Conservation (phyloP, 2,888 invertebrate genomes). For the Aleiodes testaceus region DNA sequence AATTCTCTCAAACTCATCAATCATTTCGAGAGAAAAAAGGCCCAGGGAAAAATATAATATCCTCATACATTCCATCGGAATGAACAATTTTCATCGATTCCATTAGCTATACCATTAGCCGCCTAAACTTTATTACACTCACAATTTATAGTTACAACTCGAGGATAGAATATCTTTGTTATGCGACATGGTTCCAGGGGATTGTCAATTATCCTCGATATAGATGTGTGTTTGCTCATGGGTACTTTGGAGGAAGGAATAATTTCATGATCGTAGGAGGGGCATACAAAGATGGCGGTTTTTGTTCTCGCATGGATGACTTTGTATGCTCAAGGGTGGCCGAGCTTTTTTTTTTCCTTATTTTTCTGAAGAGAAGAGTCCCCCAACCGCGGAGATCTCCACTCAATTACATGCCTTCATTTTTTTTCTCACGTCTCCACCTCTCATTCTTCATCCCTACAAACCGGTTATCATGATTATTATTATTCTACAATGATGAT, state of each 20-base stretch:
- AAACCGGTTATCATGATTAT: too few species aligned
- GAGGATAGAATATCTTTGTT: conserved; percentile 46
- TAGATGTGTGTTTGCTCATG: conserved; percentile 57
- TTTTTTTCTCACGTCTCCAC: too few species aligned
- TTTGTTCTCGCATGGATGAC: conserved; percentile 47
- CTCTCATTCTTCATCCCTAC: too few species aligned
- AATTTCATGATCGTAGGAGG: too few species aligned
- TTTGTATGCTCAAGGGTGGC: conserved; percentile 54
- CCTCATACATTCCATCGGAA: conserved; percentile 26
- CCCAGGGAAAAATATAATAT: conserved; percentile 45
- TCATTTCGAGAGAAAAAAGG: conserved; percentile 6
- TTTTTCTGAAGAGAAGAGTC: too few species aligned
- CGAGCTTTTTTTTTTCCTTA: too few species aligned
- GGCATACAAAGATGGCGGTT: conserved; percentile 38
- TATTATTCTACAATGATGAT: too few species aligned
- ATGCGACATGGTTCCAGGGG: conserved; percentile 46
- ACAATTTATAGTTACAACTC: neutral
- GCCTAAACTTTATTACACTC: conserved; percentile 64
- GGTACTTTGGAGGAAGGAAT: conserved; percentile 17
- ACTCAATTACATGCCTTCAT: too few species aligned
- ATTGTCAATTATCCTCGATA: conserved; percentile 65
- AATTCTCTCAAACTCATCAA: conserved; percentile 36
- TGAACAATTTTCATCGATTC: conserved; percentile 60
- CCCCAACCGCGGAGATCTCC: too few species aligned
- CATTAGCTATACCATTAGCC: conserved; percentile 70